A percentile compares a stretch with the other conserved stretches of the same genome.
Evolutionary conservation across 2,113 vertebrate species (phyloP).

Genomic region (Lipotes vexillifer): DNA sequence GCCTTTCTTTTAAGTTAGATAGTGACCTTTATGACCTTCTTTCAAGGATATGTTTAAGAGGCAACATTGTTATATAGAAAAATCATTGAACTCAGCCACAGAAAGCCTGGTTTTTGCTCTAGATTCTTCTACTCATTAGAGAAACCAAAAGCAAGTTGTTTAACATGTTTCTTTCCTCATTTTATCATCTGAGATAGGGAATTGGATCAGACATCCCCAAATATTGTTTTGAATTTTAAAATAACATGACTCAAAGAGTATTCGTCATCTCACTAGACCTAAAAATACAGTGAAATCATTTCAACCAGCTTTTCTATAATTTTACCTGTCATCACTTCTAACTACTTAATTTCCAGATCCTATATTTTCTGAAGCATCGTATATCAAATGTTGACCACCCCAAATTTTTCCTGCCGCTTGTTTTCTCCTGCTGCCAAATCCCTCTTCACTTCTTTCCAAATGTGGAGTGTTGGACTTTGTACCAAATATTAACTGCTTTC

Average conservation of each 20-base stretch:
- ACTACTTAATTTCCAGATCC: background rate
- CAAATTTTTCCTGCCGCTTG: background rate
- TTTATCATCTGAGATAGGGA: background rate
- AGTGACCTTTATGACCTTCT: background rate
- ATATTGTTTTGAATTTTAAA: background rate
- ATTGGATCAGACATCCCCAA: background rate
- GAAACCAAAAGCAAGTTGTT: background rate
- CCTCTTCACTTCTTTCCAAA: background rate
- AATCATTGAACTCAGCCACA: background rate
- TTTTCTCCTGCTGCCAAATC: background rate
- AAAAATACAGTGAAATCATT: background rate
- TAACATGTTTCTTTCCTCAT: background rate
- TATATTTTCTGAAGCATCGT: background rate
- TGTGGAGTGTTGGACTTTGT: background rate
- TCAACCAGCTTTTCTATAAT: background rate
- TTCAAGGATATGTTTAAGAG: background rate
- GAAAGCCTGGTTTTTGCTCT: background rate
- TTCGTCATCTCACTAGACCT: background rate
- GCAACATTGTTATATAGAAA: background rate
- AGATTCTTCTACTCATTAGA: background rate
- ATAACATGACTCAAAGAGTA: background rate
- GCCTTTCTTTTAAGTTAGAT: background rate
- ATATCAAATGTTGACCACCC: background rate
- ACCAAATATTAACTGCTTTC: slow-evolving; percentile 5
- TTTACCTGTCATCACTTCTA: background rate